Conservation (phyloP, 1,140 invertebrate species). For the Rhyzopertha dominica region DNA sequence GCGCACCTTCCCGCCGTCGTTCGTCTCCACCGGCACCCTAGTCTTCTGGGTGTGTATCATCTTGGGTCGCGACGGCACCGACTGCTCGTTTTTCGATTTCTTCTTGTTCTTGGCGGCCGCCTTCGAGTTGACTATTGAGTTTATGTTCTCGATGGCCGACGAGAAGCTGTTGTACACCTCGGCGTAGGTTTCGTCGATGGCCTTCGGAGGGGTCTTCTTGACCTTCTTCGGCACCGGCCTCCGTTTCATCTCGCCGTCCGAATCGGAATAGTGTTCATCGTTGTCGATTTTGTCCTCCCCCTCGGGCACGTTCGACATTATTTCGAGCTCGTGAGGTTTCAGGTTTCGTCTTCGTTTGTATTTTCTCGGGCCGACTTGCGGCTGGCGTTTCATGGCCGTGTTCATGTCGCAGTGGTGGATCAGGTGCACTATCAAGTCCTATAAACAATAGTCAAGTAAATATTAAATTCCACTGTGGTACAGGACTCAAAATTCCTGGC, state of each 20-base stretch:
- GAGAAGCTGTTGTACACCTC: slow-evolving; percentile 48
- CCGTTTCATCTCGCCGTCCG: slow-evolving; percentile 47
- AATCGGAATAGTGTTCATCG: slow-evolving; percentile 40
- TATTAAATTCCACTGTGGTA: too few species aligned
- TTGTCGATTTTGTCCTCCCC: slow-evolving; percentile 32
- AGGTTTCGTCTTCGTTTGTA: slow-evolving; percentile 72
- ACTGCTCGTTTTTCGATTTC: slow-evolving; percentile 14
- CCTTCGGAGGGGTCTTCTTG: slow-evolving; percentile 45
- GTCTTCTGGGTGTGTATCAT: slow-evolving; percentile 71
- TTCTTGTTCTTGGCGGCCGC: slow-evolving; percentile 16
- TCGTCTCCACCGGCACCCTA: slow-evolving; percentile 50
- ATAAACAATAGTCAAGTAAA: too few species aligned
- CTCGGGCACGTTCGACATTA: slow-evolving; percentile 41
- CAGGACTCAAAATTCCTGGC: too few species aligned
- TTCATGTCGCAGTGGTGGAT: slow-evolving; percentile 79
- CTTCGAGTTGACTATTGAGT: slow-evolving; percentile 47
- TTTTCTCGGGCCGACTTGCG: slow-evolving; percentile 69
- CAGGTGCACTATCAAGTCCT: slow-evolving; percentile 71
- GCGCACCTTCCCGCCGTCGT: slow-evolving; percentile 49
- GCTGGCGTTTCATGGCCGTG: slow-evolving; percentile 70
- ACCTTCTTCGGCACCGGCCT: slow-evolving; percentile 36
- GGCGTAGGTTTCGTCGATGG: slow-evolving; percentile 23
- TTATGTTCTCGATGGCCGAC: slow-evolving; percentile 53
- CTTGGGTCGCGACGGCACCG: slow-evolving; percentile 53
- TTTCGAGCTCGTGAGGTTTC: slow-evolving; percentile 56